Evolutionary conservation across 1,140 invertebrate genomes (phyloP).

Genomic region (Drosophila nasuta): DNA sequence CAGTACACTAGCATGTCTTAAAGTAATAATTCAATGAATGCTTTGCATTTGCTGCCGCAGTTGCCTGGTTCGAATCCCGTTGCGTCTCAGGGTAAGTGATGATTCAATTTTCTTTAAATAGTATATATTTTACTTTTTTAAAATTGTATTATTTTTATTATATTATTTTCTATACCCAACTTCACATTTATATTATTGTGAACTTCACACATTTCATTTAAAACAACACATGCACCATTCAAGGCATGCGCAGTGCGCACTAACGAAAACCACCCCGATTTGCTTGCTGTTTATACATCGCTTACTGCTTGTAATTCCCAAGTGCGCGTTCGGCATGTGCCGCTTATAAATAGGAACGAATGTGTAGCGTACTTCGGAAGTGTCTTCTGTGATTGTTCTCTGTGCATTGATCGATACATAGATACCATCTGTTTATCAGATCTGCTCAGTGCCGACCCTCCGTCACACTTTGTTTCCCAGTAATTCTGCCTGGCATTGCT

Average conservation of each 20-base stretch:
- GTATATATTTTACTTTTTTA: too few species aligned
- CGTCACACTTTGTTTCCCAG: conserved; percentile 84
- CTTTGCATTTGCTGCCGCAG: too few species aligned
- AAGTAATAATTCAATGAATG: too few species aligned
- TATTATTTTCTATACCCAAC: too few species aligned
- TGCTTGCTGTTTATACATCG: background rate
- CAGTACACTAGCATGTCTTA: too few species aligned
- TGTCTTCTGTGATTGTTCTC: conserved; percentile 85
- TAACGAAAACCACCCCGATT: conserved; percentile 28
- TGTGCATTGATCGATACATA: conserved; percentile 84
- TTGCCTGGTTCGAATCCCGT: too few species aligned
- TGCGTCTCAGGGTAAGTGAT: too few species aligned
- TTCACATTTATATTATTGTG: background rate
- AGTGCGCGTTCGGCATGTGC: conserved; percentile 33
- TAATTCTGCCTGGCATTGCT: conserved; percentile 81
- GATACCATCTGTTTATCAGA: conserved; percentile 84
- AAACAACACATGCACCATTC: background rate
- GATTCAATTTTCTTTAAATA: too few species aligned
- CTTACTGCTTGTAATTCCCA: conserved; percentile 62
- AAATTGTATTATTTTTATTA: too few species aligned
- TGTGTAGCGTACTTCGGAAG: conserved; percentile 36
- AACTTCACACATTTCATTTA: background rate
- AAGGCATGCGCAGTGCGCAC: background rate
- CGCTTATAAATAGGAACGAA: conserved; percentile 50
- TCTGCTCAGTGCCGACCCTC: conserved; percentile 84